phyloP scores from a whole-genome alignment of 2,888 invertebrate species.

The Drosophila leonis region DNA sequence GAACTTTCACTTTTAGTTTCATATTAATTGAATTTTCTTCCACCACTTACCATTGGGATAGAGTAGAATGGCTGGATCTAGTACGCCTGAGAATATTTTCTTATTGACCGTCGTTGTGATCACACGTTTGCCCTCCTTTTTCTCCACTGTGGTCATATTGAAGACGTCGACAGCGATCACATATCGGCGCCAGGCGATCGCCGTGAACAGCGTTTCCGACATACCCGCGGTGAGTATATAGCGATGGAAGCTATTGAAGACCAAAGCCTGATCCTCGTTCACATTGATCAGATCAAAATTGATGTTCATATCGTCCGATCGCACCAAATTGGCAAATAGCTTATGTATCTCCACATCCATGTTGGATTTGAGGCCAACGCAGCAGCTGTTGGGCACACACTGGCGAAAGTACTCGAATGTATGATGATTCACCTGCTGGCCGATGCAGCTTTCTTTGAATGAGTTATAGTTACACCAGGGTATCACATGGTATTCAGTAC shows the following conservation, averaged over 20 bases:
- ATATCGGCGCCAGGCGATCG: slow-evolving; percentile 52
- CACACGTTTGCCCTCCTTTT: slow-evolving; percentile 18
- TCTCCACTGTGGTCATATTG: slow-evolving; percentile 8
- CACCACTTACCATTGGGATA: slow-evolving; percentile 66
- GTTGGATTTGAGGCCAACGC: slow-evolving; percentile 50
- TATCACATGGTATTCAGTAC: slow-evolving; percentile 44
- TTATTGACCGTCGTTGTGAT: slow-evolving; percentile 11
- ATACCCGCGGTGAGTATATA: slow-evolving; percentile 64
- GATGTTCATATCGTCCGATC: slow-evolving; percentile 54
- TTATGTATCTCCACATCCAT: slow-evolving; percentile 52
- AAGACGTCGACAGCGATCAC: slow-evolving; percentile 63
- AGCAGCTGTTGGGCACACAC: background rate
- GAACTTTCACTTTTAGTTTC: no score
- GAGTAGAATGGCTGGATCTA: slow-evolving; percentile 69
- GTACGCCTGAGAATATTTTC: slow-evolving; percentile 65
- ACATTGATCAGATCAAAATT: slow-evolving; percentile 48
- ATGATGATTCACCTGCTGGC: slow-evolving; percentile 42
- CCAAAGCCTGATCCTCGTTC: slow-evolving; percentile 47
- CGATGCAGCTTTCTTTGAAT: slow-evolving; percentile 48
- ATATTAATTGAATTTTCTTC: no score
- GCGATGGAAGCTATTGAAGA: slow-evolving; percentile 76
- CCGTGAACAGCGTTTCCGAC: slow-evolving; percentile 48
- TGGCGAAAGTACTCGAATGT: slow-evolving; percentile 63
- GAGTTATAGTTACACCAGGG: slow-evolving; percentile 53
- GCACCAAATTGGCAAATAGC: slow-evolving; percentile 45